A percentile compares a stretch with the other conserved stretches of the same genome.
Conservation (phyloP, 2,113 vertebrate species). For the Leucopternis melanops region DNA sequence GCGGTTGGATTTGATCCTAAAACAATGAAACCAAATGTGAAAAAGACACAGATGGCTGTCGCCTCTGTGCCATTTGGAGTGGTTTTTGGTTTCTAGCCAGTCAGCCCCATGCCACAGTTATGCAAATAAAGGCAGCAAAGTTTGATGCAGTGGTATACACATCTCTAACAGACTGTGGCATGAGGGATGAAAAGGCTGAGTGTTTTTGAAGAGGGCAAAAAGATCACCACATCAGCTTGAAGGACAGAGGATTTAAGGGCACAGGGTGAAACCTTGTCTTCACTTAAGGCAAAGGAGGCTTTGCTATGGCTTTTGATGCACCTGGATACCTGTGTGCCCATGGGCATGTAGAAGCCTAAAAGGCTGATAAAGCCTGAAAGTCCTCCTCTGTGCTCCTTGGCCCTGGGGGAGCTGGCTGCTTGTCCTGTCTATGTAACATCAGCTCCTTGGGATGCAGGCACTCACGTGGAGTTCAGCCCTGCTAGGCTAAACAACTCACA, state of each 20-base stretch:
- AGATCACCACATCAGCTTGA: not conserved
- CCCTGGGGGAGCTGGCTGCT: not conserved
- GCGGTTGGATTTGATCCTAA: constrained; percentile 48
- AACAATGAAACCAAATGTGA: constrained; percentile 46
- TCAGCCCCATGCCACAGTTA: constrained; percentile 26
- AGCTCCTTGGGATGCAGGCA: not conserved
- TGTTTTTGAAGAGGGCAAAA: not conserved
- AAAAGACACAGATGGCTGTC: constrained; percentile 49
- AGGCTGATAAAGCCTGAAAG: not conserved
- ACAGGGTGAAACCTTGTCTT: not conserved
- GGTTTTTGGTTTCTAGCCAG: constrained; percentile 8
- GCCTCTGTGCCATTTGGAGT: constrained; percentile 23
- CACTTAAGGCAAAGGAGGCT: not conserved
- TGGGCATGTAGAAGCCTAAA: not conserved
- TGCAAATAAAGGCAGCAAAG: not conserved
- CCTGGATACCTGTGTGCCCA: not conserved
- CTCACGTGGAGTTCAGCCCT: not conserved
- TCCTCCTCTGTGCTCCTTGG: not conserved
- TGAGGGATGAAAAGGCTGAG: not conserved
- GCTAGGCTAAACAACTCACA: not conserved
- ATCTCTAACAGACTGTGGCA: not conserved
- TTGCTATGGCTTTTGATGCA: not conserved
- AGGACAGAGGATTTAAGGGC: not conserved
- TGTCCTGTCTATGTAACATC: not conserved
- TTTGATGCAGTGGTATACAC: not conserved